phyloP scores from a whole-genome alignment of 2,888 invertebrate genomes.

The Lottia scabra region DNA sequence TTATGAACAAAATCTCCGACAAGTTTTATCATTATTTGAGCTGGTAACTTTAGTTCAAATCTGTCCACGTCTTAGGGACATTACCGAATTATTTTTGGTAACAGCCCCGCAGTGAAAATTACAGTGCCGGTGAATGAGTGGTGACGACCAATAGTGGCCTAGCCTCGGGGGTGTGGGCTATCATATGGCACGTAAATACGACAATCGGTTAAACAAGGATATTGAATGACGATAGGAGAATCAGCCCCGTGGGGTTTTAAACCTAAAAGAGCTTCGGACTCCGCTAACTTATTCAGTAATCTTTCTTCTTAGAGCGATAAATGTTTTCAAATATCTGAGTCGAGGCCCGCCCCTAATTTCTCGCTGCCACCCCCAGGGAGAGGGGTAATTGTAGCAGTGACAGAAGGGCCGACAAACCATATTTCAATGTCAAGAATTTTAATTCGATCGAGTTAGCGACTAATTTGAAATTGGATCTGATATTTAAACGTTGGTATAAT shows the following conservation, averaged over 20 bases:
- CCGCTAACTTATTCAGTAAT: conserved; percentile 2
- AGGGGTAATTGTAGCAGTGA: not conserved
- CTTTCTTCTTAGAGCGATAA: conserved; percentile 7
- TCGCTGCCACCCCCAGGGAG: not conserved
- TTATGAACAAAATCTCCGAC: too few relatives aligned
- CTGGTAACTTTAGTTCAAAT: not conserved
- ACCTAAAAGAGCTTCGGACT: not conserved
- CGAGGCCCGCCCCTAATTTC: conserved; percentile 1
- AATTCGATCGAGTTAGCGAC: conserved; percentile 1
- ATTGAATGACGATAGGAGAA: not conserved
- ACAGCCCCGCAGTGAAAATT: not conserved
- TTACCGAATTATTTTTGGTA: not conserved
- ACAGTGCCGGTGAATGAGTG: not conserved
- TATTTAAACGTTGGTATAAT: not conserved
- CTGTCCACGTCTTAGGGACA: not conserved
- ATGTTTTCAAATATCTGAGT: not conserved
- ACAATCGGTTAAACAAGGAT: not conserved
- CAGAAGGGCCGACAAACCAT: conserved; percentile 7
- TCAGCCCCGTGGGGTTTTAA: not conserved
- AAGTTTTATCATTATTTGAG: not conserved
- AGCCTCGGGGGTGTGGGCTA: not conserved
- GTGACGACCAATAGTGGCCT: not conserved
- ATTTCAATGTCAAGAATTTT: conserved; percentile 7
- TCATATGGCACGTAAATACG: conserved; percentile 4
- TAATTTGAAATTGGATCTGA: not conserved